Percentiles rank a stretch among this genome's conserved stretches.
Evolutionary conservation across 1,140 invertebrate genomes (phyloP).

Genomic region (Cyclina sinensis): DNA sequence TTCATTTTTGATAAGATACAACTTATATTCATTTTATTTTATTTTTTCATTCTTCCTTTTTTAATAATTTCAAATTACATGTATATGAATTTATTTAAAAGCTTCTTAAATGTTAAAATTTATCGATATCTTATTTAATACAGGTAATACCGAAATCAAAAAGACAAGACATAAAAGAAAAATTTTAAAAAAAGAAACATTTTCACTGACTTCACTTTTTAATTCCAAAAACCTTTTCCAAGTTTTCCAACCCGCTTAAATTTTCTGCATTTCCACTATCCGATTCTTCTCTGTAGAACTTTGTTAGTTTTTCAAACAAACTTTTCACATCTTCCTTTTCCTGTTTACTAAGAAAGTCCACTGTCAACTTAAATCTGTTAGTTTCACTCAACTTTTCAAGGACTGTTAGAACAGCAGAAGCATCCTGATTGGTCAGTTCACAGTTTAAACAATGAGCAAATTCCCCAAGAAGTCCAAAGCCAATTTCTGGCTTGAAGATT

Average conservation of each 20-base stretch:
- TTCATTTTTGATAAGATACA: too few relatives aligned
- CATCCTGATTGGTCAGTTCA: constrained; percentile 30
- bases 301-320: constrained; percentile 51
- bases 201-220: not conserved
- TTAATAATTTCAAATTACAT: too few relatives aligned
- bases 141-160: too few relatives aligned
- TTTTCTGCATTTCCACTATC: not conserved
- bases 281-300: not conserved
- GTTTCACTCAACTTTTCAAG: constrained; percentile 46
- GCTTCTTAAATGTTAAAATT: too few relatives aligned
- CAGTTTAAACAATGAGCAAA: constrained; percentile 56
- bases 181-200: not conserved
- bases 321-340: constrained; percentile 30
- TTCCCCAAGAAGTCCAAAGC: constrained; percentile 64
- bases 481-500: constrained; percentile 65
- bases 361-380: constrained; percentile 59
- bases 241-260: not conserved
- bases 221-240: constrained; percentile 40
- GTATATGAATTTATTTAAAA: too few relatives aligned
- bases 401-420: not conserved
- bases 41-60: too few relatives aligned
- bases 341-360: constrained; percentile 63
- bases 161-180: too few relatives aligned
- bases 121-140: too few relatives aligned
- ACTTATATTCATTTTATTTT: too few relatives aligned